Base-by-base conservation (phyloP, 2,888 invertebrate genomes). In the Coremacera marginata region DNA sequence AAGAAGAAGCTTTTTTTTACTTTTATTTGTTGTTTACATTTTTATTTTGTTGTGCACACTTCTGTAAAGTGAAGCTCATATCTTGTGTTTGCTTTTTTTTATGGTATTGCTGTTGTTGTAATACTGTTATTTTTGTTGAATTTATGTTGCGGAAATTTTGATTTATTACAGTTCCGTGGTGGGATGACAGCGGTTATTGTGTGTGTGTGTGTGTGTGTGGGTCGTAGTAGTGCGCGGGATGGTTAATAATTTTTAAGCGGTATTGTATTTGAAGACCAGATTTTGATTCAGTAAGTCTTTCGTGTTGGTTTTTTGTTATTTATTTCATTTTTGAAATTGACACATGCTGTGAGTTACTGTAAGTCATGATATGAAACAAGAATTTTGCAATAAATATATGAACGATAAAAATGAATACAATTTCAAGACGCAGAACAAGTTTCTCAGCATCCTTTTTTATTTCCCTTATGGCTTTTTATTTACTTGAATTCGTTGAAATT, bases 121-220 rank as follows among this genome's bases (percentile, higher is more conserved):
- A 31, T 31, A 31, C 31, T 31, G 31, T 14, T 60, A 25, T 27
- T 60, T 27, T 60, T 60, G 25, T 27, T 14, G 25, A 22, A 60
- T 27, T 60, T 60, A 60, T 60, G 60, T 60, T 60, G 22, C 25
- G 25, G 60, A 27, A 22, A 60, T 60, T 60, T 60, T 60, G 60
- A 60, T 60, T 60, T 60, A 60, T 60, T 60, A 25, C 9, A 5
- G 9, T 60, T 9, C 25, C 25, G 25, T 27, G 27, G 27, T 8
- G 25, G 16, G 14, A 60, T 60, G 27, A 60, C 60, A 60, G 60
- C 9, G 60, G 25, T 60, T 11, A 27, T 25, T 5, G 25, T 22
- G 9, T 7, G 44, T 31, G 5, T 14, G 27, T 22, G 8, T 7
- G 14, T 14, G 27, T 22, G 8, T 7, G 44, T 44, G 4, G 44